A percentile compares a stretch with the other conserved stretches of the same genome.
Conservation (phyloP, 2,888 invertebrate genomes). For the Prosapia bicincta region DNA sequence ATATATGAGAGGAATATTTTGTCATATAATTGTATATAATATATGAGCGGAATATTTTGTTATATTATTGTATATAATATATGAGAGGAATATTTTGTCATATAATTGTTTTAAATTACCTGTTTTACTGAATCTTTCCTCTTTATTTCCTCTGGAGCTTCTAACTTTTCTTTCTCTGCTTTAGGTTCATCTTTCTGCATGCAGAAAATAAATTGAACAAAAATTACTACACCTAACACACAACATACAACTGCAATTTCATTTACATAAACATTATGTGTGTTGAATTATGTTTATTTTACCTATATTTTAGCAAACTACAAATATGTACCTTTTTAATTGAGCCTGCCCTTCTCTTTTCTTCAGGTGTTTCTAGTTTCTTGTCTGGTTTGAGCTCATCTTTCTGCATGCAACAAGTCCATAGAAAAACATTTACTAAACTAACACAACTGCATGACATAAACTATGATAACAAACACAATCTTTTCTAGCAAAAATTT, state of each 20-base stretch:
- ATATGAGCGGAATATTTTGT: too few relatives aligned
- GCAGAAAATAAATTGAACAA: not conserved
- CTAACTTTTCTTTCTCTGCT: not conserved
- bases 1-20: too few relatives aligned
- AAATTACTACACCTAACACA: not conserved
- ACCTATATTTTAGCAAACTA: not conserved
- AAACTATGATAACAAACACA: too few relatives aligned
- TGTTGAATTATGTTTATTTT: not conserved
- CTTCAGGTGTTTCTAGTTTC: not conserved
- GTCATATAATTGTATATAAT: too few relatives aligned
- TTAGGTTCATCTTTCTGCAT: slow-evolving; percentile 1
- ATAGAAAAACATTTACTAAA: not conserved
- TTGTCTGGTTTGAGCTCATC: not conserved
- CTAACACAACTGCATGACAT: too few relatives aligned
- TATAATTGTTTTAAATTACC: too few relatives aligned
- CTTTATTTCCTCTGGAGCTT: not conserved
- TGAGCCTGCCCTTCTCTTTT: not conserved
- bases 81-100: too few relatives aligned
- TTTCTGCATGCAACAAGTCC: not conserved
- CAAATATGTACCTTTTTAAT: not conserved
- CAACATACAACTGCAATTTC: not conserved
- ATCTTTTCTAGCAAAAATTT: too few relatives aligned
- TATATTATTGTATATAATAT: too few relatives aligned
- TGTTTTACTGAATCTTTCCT: not conserved
- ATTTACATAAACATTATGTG: not conserved